Evolutionary conservation across 1,140 invertebrate species (phyloP).

Genomic region (Cyphomyrmex costatus): DNA sequence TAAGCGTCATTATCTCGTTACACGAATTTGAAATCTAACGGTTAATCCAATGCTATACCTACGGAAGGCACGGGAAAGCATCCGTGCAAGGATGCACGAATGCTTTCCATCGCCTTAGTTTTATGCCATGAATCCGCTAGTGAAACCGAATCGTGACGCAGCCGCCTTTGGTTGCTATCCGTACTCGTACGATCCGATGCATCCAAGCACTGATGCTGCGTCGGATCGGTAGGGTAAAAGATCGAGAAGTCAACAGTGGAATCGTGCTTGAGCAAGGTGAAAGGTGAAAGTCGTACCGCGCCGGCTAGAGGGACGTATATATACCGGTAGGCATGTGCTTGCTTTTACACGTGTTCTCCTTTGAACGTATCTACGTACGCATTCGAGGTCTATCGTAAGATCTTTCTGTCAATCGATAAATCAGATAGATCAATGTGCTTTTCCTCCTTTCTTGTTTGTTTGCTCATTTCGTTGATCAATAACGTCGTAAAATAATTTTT

Average conservation of each 20-base stretch:
- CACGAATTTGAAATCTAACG: constrained; percentile 35
- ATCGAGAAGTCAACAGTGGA: constrained; percentile 82
- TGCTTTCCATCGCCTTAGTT: constrained; percentile 65
- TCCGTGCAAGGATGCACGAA: constrained; percentile 33
- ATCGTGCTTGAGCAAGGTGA: constrained; percentile 82
- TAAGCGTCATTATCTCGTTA: constrained; percentile 41
- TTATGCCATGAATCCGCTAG: constrained; percentile 55
- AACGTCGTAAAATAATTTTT: neutral
- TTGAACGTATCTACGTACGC: constrained; percentile 61
- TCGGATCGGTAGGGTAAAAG: constrained; percentile 63
- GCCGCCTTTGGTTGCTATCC: constrained; percentile 6
- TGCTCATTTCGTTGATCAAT: neutral
- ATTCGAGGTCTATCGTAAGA: neutral
- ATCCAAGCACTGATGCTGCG: constrained; percentile 14
- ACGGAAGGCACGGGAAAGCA: constrained; percentile 11
- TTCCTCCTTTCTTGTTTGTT: neutral
- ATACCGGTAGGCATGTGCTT: constrained; percentile 33
- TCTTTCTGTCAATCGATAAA: neutral
- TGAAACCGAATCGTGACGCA: constrained; percentile 76
- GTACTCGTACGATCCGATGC: constrained; percentile 25
- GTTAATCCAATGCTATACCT: constrained; percentile 25
- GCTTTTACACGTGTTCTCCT: constrained; percentile 70
- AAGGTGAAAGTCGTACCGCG: constrained; percentile 84
- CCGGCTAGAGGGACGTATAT: constrained; percentile 36
- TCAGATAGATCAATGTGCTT: neutral